These are phyloP conservation scores for Nyleta sp. DNA, from an alignment of 2,888 invertebrate genomes.

Conservation along the genomic window DNA sequence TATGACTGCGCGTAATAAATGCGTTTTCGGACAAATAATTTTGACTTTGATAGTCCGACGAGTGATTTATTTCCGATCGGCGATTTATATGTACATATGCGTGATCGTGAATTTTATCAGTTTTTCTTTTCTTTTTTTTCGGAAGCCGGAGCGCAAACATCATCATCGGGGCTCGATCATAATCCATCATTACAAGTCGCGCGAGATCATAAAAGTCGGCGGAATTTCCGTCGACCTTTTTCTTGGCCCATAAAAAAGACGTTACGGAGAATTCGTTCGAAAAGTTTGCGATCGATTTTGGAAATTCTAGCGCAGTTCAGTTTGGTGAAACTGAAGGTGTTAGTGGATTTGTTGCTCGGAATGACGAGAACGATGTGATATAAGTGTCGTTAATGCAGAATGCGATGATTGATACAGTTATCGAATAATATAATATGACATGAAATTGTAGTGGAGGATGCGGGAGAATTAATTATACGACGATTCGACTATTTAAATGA, in stretches of 20 bases:
- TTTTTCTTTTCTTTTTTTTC: no score
- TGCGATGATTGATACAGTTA: constrained; percentile 22
- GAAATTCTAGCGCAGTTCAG: no score
- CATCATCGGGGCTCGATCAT: constrained; percentile 38
- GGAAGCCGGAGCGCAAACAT: constrained; percentile 26
- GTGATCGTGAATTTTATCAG: constrained; percentile 34
- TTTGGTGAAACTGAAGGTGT: no score
- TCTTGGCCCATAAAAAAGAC: no score
- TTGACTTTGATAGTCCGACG: constrained; percentile 1
- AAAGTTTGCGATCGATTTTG: no score
- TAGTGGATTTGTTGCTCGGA: neutral
- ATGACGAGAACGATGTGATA: constrained; percentile 11
- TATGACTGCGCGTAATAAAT: constrained; percentile 23
- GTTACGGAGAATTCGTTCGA: no score
- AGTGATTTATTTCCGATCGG: constrained; percentile 30
- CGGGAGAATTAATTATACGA: constrained; percentile 19
- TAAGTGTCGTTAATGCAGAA: constrained; percentile 21
- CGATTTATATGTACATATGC: constrained; percentile 6
- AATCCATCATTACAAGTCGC: constrained; percentile 39
- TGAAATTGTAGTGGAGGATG: constrained; percentile 10
- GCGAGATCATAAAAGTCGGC: constrained; percentile 12
- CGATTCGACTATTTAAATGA: no score
- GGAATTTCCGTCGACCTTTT: no score
- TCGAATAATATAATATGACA: constrained; percentile 29
- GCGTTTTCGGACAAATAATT: constrained; percentile 18